Evolutionary conservation across 37 sponge, comb jelly and placozoan genomes (phyloP).

Genomic region (Eunapius fragilis): DNA sequence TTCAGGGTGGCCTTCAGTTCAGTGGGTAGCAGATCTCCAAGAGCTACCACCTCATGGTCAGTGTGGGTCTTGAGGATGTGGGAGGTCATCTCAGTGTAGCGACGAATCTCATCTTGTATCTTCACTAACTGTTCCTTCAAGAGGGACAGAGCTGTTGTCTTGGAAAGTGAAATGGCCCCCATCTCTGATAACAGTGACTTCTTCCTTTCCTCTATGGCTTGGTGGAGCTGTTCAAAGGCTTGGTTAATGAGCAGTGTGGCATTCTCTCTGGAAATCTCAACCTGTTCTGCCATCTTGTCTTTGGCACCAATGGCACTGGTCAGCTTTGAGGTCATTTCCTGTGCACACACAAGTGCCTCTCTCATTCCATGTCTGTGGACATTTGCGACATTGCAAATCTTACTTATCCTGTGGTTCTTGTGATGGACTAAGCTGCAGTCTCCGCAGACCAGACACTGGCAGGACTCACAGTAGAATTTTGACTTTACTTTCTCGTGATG

Average conservation of each 20-base stretch:
- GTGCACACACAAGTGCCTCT: background rate
- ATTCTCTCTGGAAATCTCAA: background rate
- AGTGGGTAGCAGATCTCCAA: background rate
- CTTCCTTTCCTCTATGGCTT: slow-evolving; percentile 4
- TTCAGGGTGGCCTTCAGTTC: background rate
- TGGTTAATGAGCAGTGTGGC: background rate
- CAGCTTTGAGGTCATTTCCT: background rate
- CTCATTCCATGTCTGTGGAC: background rate
- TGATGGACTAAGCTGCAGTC: background rate
- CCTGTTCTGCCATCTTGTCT: background rate
- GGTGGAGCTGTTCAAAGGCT: background rate
- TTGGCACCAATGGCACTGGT: background rate
- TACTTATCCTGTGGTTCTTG: background rate
- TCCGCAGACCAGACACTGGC: background rate
- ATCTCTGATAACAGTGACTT: background rate
- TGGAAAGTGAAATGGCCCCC: background rate
- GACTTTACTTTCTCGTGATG: background rate
- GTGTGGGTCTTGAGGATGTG: background rate
- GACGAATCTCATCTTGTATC: background rate
- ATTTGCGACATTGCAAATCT: background rate
- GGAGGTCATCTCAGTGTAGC: background rate
- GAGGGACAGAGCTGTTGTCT: background rate
- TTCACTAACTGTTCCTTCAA: background rate
- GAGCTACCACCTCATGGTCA: background rate
- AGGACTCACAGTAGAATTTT: slow-evolving; percentile 12